A percentile compares a stretch with the other conserved stretches of the same genome.
Conservation (phyloP, 2,888 invertebrate species). For the Enchytraeus crypticus region DNA sequence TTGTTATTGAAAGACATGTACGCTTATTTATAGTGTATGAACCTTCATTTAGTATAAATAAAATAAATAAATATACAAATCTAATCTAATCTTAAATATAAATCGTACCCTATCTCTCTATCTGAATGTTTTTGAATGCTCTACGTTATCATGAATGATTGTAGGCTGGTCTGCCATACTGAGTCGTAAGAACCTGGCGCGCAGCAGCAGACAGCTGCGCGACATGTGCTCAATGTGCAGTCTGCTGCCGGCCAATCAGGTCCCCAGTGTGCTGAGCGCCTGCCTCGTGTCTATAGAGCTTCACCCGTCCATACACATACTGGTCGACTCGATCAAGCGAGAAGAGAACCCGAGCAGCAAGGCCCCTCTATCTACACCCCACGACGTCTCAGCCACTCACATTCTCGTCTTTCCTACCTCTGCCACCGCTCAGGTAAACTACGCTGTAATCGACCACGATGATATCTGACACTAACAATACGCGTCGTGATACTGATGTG, state of each 20-base stretch:
- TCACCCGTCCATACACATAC: constrained; percentile 66
- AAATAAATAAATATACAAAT: too few relatives aligned
- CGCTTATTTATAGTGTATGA: too few relatives aligned
- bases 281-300: constrained; percentile 92
- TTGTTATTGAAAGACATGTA: too few relatives aligned
- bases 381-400: constrained; percentile 93
- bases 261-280: constrained; percentile 89
- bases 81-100: neutral
- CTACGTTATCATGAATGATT: constrained; percentile 2
- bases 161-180: constrained; percentile 84
- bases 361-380: constrained; percentile 71
- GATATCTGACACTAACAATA: too few relatives aligned
- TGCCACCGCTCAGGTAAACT: constrained; percentile 43
- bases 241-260: constrained; percentile 65
- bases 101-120: constrained; percentile 4
- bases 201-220: constrained; percentile 76
- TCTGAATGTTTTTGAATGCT: neutral
- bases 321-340: constrained; percentile 43
- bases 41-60: too few relatives aligned
- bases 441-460: too few relatives aligned
- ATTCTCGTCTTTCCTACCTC: constrained; percentile 95
- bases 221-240: constrained; percentile 84
- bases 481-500: too few relatives aligned
- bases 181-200: constrained; percentile 77
- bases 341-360: constrained; percentile 35